Evolutionary conservation across 2,113 vertebrate genomes (phyloP), one percentile per base, ranked within the genome.

Genomic region (Oryzias woworae): DNA sequence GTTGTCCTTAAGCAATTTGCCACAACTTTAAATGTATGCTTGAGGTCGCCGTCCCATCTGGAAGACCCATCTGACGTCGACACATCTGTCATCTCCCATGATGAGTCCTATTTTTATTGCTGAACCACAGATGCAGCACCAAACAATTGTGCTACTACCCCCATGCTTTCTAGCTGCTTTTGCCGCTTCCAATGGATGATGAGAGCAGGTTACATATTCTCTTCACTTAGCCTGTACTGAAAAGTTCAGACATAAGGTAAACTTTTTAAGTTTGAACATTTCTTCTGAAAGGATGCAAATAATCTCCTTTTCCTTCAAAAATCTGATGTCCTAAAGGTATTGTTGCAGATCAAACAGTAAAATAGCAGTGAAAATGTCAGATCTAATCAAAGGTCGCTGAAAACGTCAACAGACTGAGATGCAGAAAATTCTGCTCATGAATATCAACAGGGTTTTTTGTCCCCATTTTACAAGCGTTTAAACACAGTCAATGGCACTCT

Each of bases 331-430:
- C 36, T 36, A 12, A 36, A 36, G 36, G 36, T 36, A 36, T 36
- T 10, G 31, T 12, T 12, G 8, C 10, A 36, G 8, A 36, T 12
- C 36, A 36, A 36, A 36, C 36, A 12, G 36, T 36, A 12, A 36
- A 36, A 36, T 36, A 36, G 10, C 36, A 36, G 36, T 10, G 36
- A 74, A 79, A 78, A 81, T 81, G 68, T 78, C 62, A 83, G 58
- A 43, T 41, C 22, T 50, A 66, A 73, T 77, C 77, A 80, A 85
- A 81, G 60, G 67, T 45, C 36, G 10, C 36, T 10, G 36, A 36
- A 36, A 36, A n/a, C 16, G 17, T 36, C 45, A 72, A 52, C 26
- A 42, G 56, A 18, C 42, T 46, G 50, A 78, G 73, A 81, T 73
- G 74, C 71, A 68, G 77, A 82, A 58, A 53, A 75, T 57, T 54